Base-by-base conservation (phyloP, 2,888 invertebrate species). In the Atherix ibis region DNA sequence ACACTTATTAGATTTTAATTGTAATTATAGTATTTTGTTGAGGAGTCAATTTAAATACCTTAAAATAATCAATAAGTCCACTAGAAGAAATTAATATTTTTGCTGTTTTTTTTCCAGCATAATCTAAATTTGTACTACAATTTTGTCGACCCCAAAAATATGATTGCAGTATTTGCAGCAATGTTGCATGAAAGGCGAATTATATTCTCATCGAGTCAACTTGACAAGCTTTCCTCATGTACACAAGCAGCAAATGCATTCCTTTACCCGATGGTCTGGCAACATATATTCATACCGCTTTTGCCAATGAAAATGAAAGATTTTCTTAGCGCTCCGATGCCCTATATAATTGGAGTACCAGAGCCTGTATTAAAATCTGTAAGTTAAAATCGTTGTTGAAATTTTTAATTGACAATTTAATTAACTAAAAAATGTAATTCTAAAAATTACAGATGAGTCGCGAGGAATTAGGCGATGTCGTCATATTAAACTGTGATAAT, bases 231-330 rank as follows among this genome's bases (percentile, higher is more conserved):
- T 31, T 91, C 91, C 32, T 88, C 95, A 0, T 85, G 87, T 51
- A 84, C 87, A 17, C 91, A 94, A 59, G 94, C 94, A 10, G 88
- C 92, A 13, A 89, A 91, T 56, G 77, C 85, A 40, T 76, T 97
- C 30, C 74, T 98, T 27, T 95, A 92, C 62, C 97, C 97, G 2
- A 94, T 98, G 92, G 81, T 82, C 46, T 97, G 97, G 97, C 95
- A 97, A 63, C 94, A 95, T 52, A 88, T 97, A 53, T 97, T 87
- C 60, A 94, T 97, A 62, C 95, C 95, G 34, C 82, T 97, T 46
- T 64, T 95, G 50, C 94, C 95, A 15, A 71, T 76, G 56, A 76
- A 82, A 52, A 70, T 95, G 41, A 76, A 83, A 44, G 95, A 94
- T 62, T 88, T 88, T 59, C 64, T 91, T 44, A 67, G 80, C 46